phyloP scores from a whole-genome alignment of 2,888 invertebrate species.

The Rotaria magnacalcarata region DNA sequence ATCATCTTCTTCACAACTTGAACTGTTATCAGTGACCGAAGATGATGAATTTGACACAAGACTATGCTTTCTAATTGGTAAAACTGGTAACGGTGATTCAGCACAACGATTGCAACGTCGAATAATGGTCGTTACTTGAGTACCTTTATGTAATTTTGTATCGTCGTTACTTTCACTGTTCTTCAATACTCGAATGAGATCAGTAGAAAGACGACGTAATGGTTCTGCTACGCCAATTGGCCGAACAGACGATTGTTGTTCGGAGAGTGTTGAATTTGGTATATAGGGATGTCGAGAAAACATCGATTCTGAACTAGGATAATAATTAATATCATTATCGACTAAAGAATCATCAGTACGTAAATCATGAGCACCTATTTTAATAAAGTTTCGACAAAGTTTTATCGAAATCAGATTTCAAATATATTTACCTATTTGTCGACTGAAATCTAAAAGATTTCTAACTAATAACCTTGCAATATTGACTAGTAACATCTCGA shows the following conservation, averaged over 20 bases:
- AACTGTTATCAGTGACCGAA: neutral
- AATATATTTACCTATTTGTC: neutral
- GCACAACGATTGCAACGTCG: neutral
- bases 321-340: neutral
- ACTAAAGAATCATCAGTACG: neutral
- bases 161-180: neutral
- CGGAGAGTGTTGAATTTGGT: too few relatives aligned
- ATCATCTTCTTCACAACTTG: neutral
- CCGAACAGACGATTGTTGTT: neutral
- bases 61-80: too few relatives aligned
- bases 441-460: neutral
- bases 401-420: neutral
- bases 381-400: neutral
- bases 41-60: neutral
- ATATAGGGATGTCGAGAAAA: neutral
- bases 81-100: neutral
- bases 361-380: constrained; percentile 1
- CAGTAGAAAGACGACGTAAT: neutral
- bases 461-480: neutral
- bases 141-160: neutral
- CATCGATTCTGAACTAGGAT: neutral
- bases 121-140: neutral
- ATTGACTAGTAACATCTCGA: neutral
- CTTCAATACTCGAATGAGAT: neutral
- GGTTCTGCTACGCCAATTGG: neutral